phyloP scores from a whole-genome alignment of 2,888 invertebrate genomes.

The Pasiphila rectangulata region DNA sequence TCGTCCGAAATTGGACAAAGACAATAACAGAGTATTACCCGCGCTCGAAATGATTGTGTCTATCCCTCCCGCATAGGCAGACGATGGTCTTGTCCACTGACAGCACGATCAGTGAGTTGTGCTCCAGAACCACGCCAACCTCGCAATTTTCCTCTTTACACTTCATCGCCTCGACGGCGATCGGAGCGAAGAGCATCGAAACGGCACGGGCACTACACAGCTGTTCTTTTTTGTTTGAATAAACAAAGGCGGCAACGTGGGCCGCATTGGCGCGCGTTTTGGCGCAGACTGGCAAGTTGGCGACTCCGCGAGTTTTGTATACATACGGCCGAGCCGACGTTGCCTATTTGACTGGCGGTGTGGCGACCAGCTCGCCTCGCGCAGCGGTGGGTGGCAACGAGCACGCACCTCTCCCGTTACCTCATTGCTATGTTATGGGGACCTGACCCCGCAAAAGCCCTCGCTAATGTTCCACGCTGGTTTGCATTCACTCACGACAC shows the following conservation, averaged over 20 bases:
- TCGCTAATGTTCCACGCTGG: constrained; percentile 45
- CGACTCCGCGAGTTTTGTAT: constrained; percentile 60
- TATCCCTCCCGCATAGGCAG: constrained; percentile 76
- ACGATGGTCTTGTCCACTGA: constrained; percentile 78
- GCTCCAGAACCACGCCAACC: constrained; percentile 77
- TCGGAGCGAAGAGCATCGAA: constrained; percentile 79
- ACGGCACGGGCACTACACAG: constrained; percentile 65
- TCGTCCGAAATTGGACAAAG: constrained; percentile 51
- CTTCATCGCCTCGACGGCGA: constrained; percentile 80
- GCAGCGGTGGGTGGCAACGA: constrained; percentile 73
- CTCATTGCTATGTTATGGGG: constrained; percentile 75
- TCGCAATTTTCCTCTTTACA: constrained; percentile 81
- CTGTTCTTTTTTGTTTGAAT: constrained; percentile 40
- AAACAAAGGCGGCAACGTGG: constrained; percentile 55
- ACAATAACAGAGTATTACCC: constrained; percentile 61
- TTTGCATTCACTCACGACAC: constrained; percentile 43
- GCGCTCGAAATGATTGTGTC: constrained; percentile 75
- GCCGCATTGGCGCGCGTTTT: constrained; percentile 64
- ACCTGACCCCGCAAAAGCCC: constrained; percentile 71
- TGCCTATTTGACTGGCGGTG: constrained; percentile 72
- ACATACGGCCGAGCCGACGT: constrained; percentile 67
- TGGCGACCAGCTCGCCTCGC: constrained; percentile 68
- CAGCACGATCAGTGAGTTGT: constrained; percentile 76
- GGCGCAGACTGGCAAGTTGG: constrained; percentile 69
- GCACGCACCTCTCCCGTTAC: constrained; percentile 78